Percentiles rank a stretch among this genome's conserved stretches.
phyloP scores from a whole-genome alignment of 2,888 invertebrate species.

The Tipula helvola region DNA sequence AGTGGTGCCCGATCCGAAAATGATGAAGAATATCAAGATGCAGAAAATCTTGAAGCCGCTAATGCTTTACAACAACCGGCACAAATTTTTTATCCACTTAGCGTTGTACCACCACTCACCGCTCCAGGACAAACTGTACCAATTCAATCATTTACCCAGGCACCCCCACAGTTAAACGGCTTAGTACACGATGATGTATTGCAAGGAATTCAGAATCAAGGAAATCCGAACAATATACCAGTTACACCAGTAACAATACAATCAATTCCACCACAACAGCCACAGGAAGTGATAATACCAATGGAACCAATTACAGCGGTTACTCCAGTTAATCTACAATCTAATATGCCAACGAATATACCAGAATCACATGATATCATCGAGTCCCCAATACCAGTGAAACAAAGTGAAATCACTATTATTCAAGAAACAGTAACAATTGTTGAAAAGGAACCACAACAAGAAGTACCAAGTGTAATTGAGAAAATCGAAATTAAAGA shows the following conservation, averaged over 20 bases:
- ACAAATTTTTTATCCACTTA: constrained; percentile 27
- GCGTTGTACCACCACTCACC: constrained; percentile 14
- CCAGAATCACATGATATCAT: background rate
- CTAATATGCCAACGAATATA: background rate
- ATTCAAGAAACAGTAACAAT: background rate
- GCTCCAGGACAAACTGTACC: constrained; percentile 15
- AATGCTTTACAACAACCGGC: constrained; percentile 18
- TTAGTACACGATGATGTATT: constrained; percentile 33
- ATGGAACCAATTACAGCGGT: constrained; percentile 17
- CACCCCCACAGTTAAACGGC: constrained; percentile 26
- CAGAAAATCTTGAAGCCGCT: constrained; percentile 15
- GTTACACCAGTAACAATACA: constrained; percentile 29
- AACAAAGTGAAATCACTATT: background rate
- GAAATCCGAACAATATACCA: constrained; percentile 31
- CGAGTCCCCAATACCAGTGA: background rate
- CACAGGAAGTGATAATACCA: constrained; percentile 23
- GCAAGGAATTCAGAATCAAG: constrained; percentile 29
- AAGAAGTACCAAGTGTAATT: background rate
- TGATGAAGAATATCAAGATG: constrained; percentile 27
- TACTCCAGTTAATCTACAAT: background rate
- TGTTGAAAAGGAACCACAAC: background rate
- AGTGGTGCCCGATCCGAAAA: constrained; percentile 31
- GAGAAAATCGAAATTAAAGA: background rate
- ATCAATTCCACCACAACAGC: constrained; percentile 31
- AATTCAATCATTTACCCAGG: constrained; percentile 21